phyloP scores from a whole-genome alignment of 92 coral and sea anemone genomes.

The Phenganax stokvisi region DNA sequence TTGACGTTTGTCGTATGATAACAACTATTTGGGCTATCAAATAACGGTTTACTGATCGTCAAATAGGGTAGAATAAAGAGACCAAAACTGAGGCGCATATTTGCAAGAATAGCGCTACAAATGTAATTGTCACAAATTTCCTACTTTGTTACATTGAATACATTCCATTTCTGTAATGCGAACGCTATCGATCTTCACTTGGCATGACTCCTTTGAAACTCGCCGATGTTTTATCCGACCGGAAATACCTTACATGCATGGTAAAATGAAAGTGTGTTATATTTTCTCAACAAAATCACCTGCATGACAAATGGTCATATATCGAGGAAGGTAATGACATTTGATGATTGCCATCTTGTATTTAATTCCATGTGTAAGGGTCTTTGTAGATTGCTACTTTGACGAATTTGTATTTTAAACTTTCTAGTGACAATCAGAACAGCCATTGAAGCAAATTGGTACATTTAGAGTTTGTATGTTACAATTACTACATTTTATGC shows the following conservation, averaged over 20 bases:
- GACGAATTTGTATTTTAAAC: background rate
- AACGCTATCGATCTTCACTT: conserved; percentile 20
- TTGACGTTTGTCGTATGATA: background rate
- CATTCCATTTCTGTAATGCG: conserved; percentile 16
- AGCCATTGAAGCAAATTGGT: too few species aligned
- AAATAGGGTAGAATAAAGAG: background rate
- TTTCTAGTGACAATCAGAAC: too few species aligned
- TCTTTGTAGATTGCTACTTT: background rate
- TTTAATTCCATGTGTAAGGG: background rate
- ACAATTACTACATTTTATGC: too few species aligned
- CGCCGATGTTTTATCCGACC: conserved; percentile 37
- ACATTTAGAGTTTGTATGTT: too few species aligned
- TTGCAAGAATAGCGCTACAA: background rate
- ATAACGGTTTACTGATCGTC: background rate
- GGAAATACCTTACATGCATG: conserved; percentile 38
- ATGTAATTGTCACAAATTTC: conserved; percentile 12
- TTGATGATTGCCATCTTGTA: background rate
- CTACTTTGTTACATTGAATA: conserved; percentile 4
- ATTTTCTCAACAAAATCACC: conserved; percentile 27
- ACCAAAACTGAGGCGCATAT: background rate
- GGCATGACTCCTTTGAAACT: conserved; percentile 33
- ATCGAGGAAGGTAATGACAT: background rate
- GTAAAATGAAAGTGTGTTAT: conserved; percentile 35
- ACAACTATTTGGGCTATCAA: background rate
- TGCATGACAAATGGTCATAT: conserved; percentile 21